Percentiles rank a stretch among this genome's conserved stretches.
Conservation (phyloP, 2,797 vertebrate species). For the Taenioides sp. region DNA sequence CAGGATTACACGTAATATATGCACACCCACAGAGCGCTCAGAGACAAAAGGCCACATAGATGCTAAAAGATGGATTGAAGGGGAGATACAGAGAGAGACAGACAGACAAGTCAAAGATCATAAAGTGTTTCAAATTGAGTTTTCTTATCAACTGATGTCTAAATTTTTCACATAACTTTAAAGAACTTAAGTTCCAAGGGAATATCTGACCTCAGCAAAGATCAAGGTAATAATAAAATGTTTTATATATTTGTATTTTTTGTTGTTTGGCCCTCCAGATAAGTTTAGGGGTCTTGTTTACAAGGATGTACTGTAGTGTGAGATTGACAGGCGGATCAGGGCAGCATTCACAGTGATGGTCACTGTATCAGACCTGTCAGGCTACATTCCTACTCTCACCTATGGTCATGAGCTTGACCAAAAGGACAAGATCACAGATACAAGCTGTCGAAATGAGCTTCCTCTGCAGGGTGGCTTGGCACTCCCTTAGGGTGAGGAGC, state of each 20-base stretch:
- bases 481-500: no score
- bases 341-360: no score
- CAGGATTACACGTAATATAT: slow-evolving; percentile 65
- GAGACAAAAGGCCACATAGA: slow-evolving; percentile 60
- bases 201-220: slow-evolving; percentile 15
- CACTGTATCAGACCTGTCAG: no score
- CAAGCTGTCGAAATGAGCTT: no score
- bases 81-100: slow-evolving; percentile 31
- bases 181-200: slow-evolving; percentile 19
- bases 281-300: no score
- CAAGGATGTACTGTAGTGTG: no score
- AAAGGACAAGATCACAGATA: no score
- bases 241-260: neutral
- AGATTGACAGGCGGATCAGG: no score
- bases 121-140: slow-evolving; percentile 31
- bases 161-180: slow-evolving; percentile 27
- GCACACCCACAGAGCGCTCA: slow-evolving; percentile 63
- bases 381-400: no score
- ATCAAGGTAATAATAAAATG: neutral
- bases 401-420: no score
- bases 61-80: slow-evolving; percentile 37
- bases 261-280: no score
- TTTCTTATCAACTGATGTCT: slow-evolving; percentile 15
- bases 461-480: no score
- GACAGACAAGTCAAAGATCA: slow-evolving; percentile 42